These are phyloP conservation scores for Holacanthus passer DNA, from an alignment of 2,113 vertebrate species.

Conservation along the genomic window DNA sequence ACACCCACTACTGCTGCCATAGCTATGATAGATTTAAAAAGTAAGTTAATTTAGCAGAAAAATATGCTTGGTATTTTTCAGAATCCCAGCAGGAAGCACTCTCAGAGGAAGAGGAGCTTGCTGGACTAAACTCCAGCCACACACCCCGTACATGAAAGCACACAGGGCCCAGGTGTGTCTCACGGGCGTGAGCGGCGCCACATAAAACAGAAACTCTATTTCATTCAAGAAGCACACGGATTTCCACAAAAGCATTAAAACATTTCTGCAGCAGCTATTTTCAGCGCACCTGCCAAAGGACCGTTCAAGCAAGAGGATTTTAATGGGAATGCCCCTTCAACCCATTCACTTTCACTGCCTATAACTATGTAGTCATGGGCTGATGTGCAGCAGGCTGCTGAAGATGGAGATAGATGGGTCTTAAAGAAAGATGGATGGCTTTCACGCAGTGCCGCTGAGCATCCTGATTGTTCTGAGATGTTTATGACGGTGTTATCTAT, in stretches of 20 bases:
- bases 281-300: conserved; percentile 12
- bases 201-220: background rate
- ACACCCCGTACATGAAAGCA: background rate
- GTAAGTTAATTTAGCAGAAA: background rate
- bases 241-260: conserved; percentile 1
- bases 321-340: conserved; percentile 33
- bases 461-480: conserved; percentile 43
- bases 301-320: conserved; percentile 33
- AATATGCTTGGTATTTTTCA: background rate
- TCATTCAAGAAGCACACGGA: conserved; percentile 1
- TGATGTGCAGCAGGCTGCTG: conserved; percentile 27
- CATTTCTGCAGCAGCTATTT: conserved; percentile 9
- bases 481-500: conserved; percentile 61
- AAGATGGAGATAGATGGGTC: conserved; percentile 54
- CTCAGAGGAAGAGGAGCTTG: background rate
- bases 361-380: conserved; percentile 31
- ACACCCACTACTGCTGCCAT: background rate
- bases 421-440: conserved; percentile 60
- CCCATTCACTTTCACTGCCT: conserved; percentile 27
- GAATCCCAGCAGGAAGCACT: background rate
- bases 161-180: background rate
- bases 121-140: background rate
- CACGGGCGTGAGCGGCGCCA: background rate
- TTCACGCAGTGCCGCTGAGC: conserved; percentile 31
- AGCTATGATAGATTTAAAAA: background rate